These are phyloP conservation scores for Lampropteryx suffumata DNA, from an alignment of 2,888 invertebrate species.

Conservation along the genomic window DNA sequence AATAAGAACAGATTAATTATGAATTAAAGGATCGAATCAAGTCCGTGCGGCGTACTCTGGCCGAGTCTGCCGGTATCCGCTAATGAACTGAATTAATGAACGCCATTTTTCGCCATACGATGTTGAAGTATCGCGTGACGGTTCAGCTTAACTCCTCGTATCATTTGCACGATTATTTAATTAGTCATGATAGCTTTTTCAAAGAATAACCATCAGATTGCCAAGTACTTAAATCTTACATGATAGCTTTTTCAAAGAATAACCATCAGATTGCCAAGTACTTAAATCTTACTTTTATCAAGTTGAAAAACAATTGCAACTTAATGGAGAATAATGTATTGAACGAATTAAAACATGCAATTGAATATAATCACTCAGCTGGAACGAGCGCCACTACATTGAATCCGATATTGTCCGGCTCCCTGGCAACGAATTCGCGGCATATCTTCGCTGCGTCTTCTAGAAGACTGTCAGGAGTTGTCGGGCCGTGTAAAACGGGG, in stretches of 20 bases:
- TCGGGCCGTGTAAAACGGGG: conserved; percentile 92
- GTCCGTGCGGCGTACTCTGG: conserved; percentile 43
- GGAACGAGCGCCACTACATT: conserved; percentile 92
- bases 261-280: background rate
- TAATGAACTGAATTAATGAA: conserved; percentile 68
- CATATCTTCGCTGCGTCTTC: conserved; percentile 93
- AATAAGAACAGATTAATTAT: conserved; percentile 68
- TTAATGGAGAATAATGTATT: conserved; percentile 16
- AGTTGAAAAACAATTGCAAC: conserved; percentile 18
- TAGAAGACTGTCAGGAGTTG: conserved; percentile 87
- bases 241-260: conserved; percentile 26
- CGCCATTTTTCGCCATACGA: conserved; percentile 59
- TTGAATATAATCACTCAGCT: conserved; percentile 46
- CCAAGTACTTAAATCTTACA: background rate
- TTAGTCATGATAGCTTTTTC: conserved; percentile 41
- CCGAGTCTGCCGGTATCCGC: conserved; percentile 52
- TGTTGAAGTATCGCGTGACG: conserved; percentile 62
- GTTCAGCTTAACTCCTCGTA: conserved; percentile 41
- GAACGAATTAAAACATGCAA: conserved; percentile 5
- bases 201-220: conserved; percentile 21
- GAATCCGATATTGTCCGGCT: conserved; percentile 93
- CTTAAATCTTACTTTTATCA: conserved; percentile 21
- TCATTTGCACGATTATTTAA: conserved; percentile 51
- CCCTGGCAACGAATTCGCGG: conserved; percentile 91
- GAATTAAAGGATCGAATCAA: conserved; percentile 65